Conservation (phyloP, 2,113 vertebrate species). For the Percopsis transmontana region DNA sequence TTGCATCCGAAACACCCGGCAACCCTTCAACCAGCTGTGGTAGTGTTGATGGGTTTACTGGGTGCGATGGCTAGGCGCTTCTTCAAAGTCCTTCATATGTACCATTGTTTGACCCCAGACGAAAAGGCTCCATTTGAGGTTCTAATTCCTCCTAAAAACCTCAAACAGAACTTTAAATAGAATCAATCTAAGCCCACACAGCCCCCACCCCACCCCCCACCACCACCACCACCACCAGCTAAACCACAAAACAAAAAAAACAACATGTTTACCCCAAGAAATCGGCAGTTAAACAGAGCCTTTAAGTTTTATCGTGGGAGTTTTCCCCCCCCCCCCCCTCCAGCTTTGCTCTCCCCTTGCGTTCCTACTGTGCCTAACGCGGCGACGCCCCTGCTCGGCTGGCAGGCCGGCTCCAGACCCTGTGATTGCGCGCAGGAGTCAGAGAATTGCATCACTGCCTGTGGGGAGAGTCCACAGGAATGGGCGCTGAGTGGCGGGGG, state of each 20-base stretch:
- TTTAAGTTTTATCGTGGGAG: constrained; percentile 46
- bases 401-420: constrained; percentile 62
- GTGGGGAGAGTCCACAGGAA: constrained; percentile 72
- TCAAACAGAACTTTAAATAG: constrained; percentile 7
- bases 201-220: background rate
- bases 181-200: background rate
- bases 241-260: background rate
- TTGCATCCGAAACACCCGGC: constrained; percentile 53
- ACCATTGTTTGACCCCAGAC: constrained; percentile 27
- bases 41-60: constrained; percentile 52
- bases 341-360: constrained; percentile 57
- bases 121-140: constrained; percentile 6
- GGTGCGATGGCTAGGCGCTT: too few species aligned
- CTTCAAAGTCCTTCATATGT: too few species aligned
- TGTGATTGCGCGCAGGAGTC: constrained; percentile 76
- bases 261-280: constrained; percentile 29
- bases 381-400: constrained; percentile 68
- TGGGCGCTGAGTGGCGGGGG: constrained; percentile 33
- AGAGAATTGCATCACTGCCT: constrained; percentile 79
- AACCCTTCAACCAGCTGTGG: constrained; percentile 62
- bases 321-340: constrained; percentile 31
- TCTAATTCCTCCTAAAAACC: constrained; percentile 4
- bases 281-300: constrained; percentile 39
- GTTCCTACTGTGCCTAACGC: constrained; percentile 54
- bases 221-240: background rate